Evolutionary conservation across 1,140 invertebrate species (phyloP), one percentile per base, ranked within the genome.

Genomic region (Oryctes rhinoceros): DNA sequence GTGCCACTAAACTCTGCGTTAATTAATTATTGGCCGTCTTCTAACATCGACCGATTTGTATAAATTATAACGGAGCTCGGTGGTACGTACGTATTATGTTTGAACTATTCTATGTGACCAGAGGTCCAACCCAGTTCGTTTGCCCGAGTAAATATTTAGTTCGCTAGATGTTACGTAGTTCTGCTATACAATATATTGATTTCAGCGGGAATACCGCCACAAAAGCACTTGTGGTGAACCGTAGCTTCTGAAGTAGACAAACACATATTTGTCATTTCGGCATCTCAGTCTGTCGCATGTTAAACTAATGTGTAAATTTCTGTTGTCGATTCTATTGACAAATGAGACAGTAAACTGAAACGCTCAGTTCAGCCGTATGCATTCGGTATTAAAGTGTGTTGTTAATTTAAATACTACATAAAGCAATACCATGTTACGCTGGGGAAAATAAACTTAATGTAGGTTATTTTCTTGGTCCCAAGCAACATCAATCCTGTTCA

Each of bases 11-110:
- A 20, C 53, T 20, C 53, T 62, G 20, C 13, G 15, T 62, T 62
- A 62, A 62, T 62, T 62, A 62, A 62, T 62, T 62, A 62, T 62
- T 62, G 53, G 24, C 15, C 15, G 53, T 62, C 53, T 62, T 62
- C 53, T 6, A 62, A 62, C 53, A 62, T 62, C 53, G 5, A 24
- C 65, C 15, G 20, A 71, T 71, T 20, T 71, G 65, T 35, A 71
- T 71, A 37, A 71, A 71, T 71, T 71, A 71, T 71, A 71, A 37
- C 20, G 9, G 65, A 71, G 11, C 20, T 71, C 65, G 24, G 20
- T 37, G 11, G 24, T 30, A 30, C 24, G 2, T 30, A 71, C 13
- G 24, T 71, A 37, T 71, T 24, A 24, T 71, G 24, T 71, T 71
- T 71, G 24, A 71, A 71, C 35, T 30, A 30, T 15, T 71, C 65